A percentile compares a stretch with the other conserved stretches of the same genome.
phyloP scores from a whole-genome alignment of 1,140 invertebrate genomes.

The Neotoxoptera formosana region DNA sequence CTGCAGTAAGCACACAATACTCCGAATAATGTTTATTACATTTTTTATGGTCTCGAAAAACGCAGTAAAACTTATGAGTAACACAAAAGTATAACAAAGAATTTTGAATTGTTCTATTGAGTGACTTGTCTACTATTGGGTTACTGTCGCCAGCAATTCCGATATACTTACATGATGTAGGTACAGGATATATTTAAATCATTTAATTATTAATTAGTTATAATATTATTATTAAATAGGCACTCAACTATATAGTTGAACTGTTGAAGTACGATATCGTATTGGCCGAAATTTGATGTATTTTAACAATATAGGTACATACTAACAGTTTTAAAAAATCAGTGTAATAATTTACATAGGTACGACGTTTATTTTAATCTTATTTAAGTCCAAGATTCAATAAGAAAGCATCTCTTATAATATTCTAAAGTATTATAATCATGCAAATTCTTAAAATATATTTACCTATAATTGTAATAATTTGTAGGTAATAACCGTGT shows the following conservation, averaged over 20 bases:
- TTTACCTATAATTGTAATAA: too few species aligned
- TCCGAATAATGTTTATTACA: neutral
- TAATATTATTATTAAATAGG: neutral
- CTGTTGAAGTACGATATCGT: neutral
- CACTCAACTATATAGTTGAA: neutral
- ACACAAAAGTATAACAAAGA: neutral
- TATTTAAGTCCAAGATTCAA: neutral
- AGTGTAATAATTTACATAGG: neutral
- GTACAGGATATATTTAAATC: neutral
- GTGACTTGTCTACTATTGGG: neutral
- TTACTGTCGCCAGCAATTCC: neutral
- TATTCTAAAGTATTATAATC: neutral
- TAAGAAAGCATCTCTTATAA: neutral
- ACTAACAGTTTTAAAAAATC: neutral
- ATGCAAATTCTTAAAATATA: neutral
- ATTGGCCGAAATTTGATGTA: neutral
- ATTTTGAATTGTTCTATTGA: neutral
- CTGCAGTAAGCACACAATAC: neutral
- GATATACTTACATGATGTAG: neutral
- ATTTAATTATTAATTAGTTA: neutral
- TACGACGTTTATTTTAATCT: neutral
- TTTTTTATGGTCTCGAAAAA: slow-evolving; percentile 11
- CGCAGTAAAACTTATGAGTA: neutral
- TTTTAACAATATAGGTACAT: too few species aligned
- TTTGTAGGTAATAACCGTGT: too few species aligned